Base-by-base conservation (phyloP, 2,113 vertebrate species). In the Entosphenus tridentatus region DNA sequence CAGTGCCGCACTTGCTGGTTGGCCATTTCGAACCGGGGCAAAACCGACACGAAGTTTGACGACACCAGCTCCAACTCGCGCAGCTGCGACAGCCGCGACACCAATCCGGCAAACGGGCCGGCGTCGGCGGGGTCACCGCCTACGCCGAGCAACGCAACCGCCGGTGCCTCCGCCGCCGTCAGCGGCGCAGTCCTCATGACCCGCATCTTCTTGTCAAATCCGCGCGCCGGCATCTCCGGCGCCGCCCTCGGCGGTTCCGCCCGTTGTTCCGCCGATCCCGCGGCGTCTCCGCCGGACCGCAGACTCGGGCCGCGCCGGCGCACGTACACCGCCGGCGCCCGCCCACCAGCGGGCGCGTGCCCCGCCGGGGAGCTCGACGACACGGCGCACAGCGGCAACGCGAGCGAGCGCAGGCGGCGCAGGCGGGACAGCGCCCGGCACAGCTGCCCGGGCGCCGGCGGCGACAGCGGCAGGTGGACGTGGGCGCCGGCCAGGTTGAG, bases 401-500 rank as follows among this genome's bases (percentile, higher is more conserved):
- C 82, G 21, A 98, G 78, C 0, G 89, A 89, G 2, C 81, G 82
- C 62, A 98, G 82, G 62, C 76, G 73, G 68, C 75, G 71, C 13
- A 98, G 80, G 14, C 78, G 79, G 67, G 84, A 82, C 71, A 96
- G 76, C 57, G 88, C 79, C 62, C 81, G 80, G 74, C 89, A 95
- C 70, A 96, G 77, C 76, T 98, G 93, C 9, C 13, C 17, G 59
- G 13, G 13, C 59, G 59, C 13, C 59, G 59, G 59, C 59, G 59
- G 59, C 13, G 59, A 62, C 59, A 62, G 59, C 59, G 17, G 13
- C 59, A 17, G 59, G 72, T 98, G 91, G 71, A 93, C 89, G 76
- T 98, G 93, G 4, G 86, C 90, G 3, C 87, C 88, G 1, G 88
- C 89, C 18, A 98, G 80, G 76, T 98, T 98, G 72, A 98, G 80